Evolutionary conservation across 2,113 vertebrate genomes (phyloP).

Genomic region (Brachyhypopomus occidentalis): DNA sequence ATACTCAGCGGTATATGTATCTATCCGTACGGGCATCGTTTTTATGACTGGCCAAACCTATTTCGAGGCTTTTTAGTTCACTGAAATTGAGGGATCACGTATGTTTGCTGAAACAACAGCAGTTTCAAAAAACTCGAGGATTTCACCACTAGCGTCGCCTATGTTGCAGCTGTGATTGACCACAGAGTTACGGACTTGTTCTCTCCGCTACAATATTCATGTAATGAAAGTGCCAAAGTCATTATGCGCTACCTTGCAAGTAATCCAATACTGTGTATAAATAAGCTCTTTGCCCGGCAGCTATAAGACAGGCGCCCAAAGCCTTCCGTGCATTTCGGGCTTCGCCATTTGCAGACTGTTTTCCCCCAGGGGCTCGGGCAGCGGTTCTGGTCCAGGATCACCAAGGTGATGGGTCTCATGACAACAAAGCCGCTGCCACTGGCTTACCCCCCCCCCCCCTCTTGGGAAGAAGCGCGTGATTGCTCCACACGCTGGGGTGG

Average conservation of each 20-base stretch:
- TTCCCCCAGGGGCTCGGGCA: slow-evolving; percentile 49
- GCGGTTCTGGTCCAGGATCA: slow-evolving; percentile 52
- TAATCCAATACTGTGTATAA: neutral
- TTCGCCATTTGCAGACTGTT: slow-evolving; percentile 17
- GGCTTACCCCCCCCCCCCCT: slow-evolving; percentile 53
- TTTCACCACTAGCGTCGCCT: neutral
- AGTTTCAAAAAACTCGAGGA: neutral
- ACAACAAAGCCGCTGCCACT: slow-evolving; percentile 58
- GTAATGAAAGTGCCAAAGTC: slow-evolving; percentile 5
- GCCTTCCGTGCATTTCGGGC: neutral
- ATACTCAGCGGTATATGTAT: no score
- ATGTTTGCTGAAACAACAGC: neutral
- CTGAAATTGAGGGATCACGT: neutral
- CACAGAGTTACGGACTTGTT: no score
- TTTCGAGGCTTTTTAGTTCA: no score
- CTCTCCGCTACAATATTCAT: neutral
- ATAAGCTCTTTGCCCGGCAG: neutral
- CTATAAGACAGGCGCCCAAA: neutral
- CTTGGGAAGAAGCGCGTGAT: slow-evolving; percentile 75
- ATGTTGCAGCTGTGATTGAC: no score
- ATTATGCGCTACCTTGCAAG: neutral
- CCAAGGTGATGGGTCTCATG: slow-evolving; percentile 64
- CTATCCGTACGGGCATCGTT: no score
- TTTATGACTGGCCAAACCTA: no score
- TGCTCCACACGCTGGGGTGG: slow-evolving; percentile 64